Evolutionary conservation across 1,140 invertebrate genomes (phyloP).

Genomic region (Lanistes nyassanus): DNA sequence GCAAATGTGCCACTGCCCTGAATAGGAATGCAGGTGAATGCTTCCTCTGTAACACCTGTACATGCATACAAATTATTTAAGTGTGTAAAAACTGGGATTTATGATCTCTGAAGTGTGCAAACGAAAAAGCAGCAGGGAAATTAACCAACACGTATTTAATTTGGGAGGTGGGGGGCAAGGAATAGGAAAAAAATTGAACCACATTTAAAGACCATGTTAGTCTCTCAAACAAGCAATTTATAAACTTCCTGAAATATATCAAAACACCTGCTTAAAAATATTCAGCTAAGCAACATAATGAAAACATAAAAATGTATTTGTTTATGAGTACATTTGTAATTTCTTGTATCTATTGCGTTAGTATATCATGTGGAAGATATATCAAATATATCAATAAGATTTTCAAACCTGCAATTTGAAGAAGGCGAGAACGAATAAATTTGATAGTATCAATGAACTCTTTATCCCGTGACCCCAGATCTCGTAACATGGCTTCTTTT

Average conservation of each 20-base stretch:
- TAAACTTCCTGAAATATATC: no score
- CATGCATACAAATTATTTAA: slow-evolving; percentile 43
- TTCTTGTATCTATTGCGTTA: background rate
- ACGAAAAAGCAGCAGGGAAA: no score
- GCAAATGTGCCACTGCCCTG: slow-evolving; percentile 71
- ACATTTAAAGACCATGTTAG: no score
- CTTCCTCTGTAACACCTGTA: slow-evolving; percentile 58
- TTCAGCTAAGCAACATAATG: no score
- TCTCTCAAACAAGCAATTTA: no score
- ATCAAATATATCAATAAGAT: no score
- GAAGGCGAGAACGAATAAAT: slow-evolving; percentile 62
- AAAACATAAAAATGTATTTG: no score
- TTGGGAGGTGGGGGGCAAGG: background rate
- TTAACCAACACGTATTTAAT: background rate
- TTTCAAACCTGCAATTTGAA: slow-evolving; percentile 67
- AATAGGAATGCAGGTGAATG: slow-evolving; percentile 66
- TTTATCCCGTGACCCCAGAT: slow-evolving; percentile 69
- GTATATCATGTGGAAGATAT: no score
- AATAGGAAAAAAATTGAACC: background rate
- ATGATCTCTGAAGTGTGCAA: no score
- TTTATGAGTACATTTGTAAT: background rate
- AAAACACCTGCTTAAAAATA: no score
- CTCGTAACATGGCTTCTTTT: slow-evolving; percentile 67
- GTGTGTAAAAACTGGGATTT: no score
- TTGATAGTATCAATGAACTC: slow-evolving; percentile 67